phyloP scores from a whole-genome alignment of 2,888 invertebrate genomes.

The Chalcis sispes region DNA sequence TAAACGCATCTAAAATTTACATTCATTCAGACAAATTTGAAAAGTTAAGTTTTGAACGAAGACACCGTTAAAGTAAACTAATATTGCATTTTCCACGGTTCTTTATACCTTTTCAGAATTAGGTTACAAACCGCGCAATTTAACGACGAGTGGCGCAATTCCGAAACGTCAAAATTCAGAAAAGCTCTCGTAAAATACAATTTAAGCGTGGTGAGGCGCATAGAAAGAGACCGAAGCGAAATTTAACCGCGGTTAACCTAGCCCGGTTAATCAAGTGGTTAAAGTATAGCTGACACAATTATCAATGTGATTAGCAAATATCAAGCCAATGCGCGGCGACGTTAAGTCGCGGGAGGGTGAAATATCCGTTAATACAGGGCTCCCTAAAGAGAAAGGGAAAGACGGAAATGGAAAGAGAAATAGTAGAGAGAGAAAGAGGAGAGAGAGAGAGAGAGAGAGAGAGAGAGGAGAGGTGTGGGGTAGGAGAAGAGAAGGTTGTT shows the following conservation, averaged over 20 bases:
- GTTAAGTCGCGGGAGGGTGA: neutral
- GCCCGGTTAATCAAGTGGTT: slow-evolving; percentile 34
- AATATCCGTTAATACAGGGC: slow-evolving; percentile 29
- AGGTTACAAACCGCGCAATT: too few species aligned
- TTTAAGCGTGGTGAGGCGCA: neutral
- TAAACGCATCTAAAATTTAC: too few species aligned
- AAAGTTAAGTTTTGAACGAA: too few species aligned
- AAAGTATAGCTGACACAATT: slow-evolving; percentile 54
- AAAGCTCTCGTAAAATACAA: neutral
- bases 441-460: too few species aligned
- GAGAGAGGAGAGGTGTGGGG: too few species aligned
- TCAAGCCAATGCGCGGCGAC: slow-evolving; percentile 51
- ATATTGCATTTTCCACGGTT: too few species aligned
- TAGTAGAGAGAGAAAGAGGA: too few species aligned
- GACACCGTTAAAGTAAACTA: too few species aligned
- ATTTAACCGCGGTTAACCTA: neutral
- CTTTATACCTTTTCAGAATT: too few species aligned
- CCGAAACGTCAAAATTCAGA: neutral
- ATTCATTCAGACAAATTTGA: too few species aligned
- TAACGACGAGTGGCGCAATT: too few species aligned
- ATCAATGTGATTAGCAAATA: slow-evolving; percentile 61
- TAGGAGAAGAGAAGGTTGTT: slow-evolving; percentile 42
- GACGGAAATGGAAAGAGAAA: slow-evolving; percentile 65
- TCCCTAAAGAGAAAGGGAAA: neutral
- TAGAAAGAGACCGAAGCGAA: too few species aligned